phyloP scores from a whole-genome alignment of 2,113 vertebrate species.

The Dascyllus trimaculatus region DNA sequence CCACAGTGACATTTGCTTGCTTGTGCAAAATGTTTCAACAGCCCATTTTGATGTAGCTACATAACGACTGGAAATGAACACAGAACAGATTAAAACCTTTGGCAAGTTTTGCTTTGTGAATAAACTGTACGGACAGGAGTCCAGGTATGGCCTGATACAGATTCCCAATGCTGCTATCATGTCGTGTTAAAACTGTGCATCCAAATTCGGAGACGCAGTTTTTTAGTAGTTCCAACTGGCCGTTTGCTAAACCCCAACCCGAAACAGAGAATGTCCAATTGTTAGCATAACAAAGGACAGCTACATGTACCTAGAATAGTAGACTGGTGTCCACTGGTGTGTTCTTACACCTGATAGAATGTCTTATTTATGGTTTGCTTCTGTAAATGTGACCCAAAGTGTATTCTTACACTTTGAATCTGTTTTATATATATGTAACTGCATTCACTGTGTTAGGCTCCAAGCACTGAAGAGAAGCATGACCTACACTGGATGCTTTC shows the following conservation, averaged over 20 bases:
- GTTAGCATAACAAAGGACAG: too few species aligned
- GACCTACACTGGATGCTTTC: too few species aligned
- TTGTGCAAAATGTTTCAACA: constrained; percentile 64
- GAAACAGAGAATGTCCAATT: neutral
- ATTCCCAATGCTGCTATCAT: neutral
- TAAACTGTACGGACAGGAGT: constrained; percentile 10
- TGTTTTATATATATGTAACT: too few species aligned
- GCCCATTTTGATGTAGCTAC: constrained; percentile 29
- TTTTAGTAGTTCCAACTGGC: neutral
- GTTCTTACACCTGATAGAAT: too few species aligned
- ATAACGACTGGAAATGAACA: constrained; percentile 16
- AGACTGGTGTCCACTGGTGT: too few species aligned
- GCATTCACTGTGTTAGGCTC: too few species aligned
- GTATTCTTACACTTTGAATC: too few species aligned
- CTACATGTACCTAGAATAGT: too few species aligned
- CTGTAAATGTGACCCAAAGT: too few species aligned
- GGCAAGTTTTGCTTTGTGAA: constrained; percentile 55
- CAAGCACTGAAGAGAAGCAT: too few species aligned
- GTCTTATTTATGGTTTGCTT: too few species aligned
- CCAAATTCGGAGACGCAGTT: neutral
- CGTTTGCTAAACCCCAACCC: neutral
- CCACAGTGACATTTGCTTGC: constrained; percentile 29
- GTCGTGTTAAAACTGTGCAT: constrained; percentile 16
- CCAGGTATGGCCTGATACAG: constrained; percentile 3
- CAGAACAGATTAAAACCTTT: constrained; percentile 58